Conservation (phyloP, 2,797 vertebrate species). For the Tiaroga cobitis region DNA sequence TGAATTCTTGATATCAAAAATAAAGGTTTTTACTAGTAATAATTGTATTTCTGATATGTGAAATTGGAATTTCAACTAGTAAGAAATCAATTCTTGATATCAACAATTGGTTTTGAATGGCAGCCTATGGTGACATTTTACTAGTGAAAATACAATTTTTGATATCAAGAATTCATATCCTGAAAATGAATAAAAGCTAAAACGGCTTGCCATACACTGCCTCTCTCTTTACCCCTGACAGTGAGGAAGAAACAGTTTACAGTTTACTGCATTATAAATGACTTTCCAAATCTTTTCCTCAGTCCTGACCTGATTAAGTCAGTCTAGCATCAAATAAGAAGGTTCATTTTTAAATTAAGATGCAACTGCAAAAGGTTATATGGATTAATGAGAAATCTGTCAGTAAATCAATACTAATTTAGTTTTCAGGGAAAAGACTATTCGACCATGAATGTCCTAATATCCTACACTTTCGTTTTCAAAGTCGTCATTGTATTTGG, state of each 20-base stretch:
- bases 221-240: background rate
- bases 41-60: too few relatives aligned
- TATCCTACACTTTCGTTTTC: background rate
- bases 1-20: too few relatives aligned
- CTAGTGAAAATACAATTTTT: too few relatives aligned
- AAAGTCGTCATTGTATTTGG: background rate
- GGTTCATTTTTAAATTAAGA: conserved; percentile 26
- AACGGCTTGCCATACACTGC: too few relatives aligned
- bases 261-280: conserved; percentile 19
- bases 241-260: background rate
- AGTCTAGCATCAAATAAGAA: background rate
- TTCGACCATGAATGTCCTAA: too few relatives aligned
- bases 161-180: too few relatives aligned
- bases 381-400: background rate
- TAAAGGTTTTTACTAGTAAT: too few relatives aligned
- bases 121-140: too few relatives aligned
- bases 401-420: conserved; percentile 1
- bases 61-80: too few relatives aligned
- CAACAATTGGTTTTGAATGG: too few relatives aligned
- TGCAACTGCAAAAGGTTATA: background rate
- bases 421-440: background rate
- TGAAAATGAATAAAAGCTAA: too few relatives aligned
- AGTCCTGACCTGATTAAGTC: conserved; percentile 1
- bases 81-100: too few relatives aligned
- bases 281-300: background rate